phyloP scores from a whole-genome alignment of 2,113 vertebrate species.

The Geococcyx californianus region DNA sequence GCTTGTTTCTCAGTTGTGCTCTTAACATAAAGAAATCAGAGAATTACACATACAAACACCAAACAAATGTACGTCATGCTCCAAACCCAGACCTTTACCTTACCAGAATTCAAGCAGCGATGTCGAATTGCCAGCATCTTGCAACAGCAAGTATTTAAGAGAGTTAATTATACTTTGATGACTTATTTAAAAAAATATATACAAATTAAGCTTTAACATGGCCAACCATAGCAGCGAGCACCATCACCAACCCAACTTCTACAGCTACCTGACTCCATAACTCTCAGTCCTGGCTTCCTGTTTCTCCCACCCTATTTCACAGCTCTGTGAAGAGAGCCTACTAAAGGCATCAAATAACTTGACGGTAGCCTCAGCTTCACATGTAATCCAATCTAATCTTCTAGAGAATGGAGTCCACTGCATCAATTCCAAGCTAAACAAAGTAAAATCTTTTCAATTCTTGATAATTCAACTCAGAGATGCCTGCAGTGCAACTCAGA shows the following conservation, averaged over 20 bases:
- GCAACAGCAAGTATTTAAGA: slow-evolving; percentile 24
- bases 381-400: background rate
- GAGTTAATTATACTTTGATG: background rate
- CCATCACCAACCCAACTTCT: background rate
- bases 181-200: background rate
- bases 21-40: background rate
- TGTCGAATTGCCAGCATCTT: background rate
- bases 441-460: background rate
- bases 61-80: background rate
- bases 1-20: background rate
- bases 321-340: background rate
- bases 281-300: background rate
- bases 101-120: slow-evolving; percentile 4
- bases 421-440: background rate
- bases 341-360: background rate
- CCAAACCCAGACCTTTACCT: background rate
- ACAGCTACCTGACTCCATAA: background rate
- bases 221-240: background rate
- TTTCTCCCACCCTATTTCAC: background rate
- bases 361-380: background rate
- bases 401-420: background rate
- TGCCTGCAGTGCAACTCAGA: background rate
- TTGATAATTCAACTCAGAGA: background rate
- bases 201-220: background rate
- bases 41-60: background rate